Base-by-base conservation (phyloP, 2,113 vertebrate genomes). In the Odobenus rosmarus region DNA sequence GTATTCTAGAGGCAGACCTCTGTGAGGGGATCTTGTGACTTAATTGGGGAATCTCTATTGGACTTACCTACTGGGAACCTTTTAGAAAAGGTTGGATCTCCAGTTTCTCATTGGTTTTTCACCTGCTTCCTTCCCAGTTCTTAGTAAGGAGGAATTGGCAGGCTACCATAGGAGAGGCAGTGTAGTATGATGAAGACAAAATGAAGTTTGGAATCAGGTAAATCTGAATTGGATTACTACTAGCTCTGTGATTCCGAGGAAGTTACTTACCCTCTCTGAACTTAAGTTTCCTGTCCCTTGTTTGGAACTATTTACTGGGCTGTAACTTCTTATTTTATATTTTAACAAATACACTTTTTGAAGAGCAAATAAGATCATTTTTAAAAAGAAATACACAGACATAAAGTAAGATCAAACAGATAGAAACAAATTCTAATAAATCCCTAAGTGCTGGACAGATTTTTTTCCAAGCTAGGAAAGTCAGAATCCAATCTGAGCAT, bases 321-420 rank as follows among this genome's bases (percentile, higher is more conserved):
- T 59, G 7, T 76, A 51, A 28, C 46, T 90, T 95, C 18, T 94
- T 88, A 7, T 74, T 96, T 87, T 33, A 24, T 46, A 42, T 57
- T 33, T 77, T 79, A 39, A 84, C 7, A 13, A 76, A 69, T 55
- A 46, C 0, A 61, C 26, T 77, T 79, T 90, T 79, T 96, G 46
- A 86, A 85, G 55, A 86, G 36, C 4, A 67, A 79, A 11, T 72
- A 90, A 96, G 46, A 49, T 80, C 55, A 90, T 39, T 90, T 74
- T 62, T 7, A 64, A 94, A 90, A 81, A 13, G 51, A 85, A 64
- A 94, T 81, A 84, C 49, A 49, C 7, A 80, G 26, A 85, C 46
- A 55, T 51, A 74, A 86, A 90, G 19, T 94, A 94, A 80, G 81
- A 72, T 81, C 42, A 62, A n/a, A 55, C 61, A 91, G 46, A 89